These are phyloP conservation scores for Armadillidium nasatum DNA, from an alignment of 1,140 invertebrate species.

Conservation along the genomic window DNA sequence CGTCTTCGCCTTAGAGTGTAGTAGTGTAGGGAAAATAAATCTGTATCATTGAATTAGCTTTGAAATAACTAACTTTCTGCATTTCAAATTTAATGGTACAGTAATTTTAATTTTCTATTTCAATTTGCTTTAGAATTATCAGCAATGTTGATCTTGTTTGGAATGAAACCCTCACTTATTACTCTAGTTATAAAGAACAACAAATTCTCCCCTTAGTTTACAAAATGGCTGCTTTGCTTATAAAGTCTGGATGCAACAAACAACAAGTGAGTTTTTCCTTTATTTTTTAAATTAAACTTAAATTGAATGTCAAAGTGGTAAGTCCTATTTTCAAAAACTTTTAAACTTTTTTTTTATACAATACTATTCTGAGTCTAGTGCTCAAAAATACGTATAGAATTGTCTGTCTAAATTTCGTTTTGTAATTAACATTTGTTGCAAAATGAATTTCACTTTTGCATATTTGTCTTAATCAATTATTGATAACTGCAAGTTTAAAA, in stretches of 20 bases:
- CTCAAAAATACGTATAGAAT: too few relatives aligned
- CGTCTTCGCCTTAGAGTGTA: too few relatives aligned
- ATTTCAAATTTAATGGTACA: neutral
- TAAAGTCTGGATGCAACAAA: constrained; percentile 44
- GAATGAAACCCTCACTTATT: constrained; percentile 52
- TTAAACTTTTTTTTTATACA: too few relatives aligned
- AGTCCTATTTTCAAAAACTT: too few relatives aligned
- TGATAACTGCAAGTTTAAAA: too few relatives aligned
- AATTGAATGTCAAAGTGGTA: too few relatives aligned
- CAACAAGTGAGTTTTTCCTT: constrained; percentile 27
- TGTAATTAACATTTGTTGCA: too few relatives aligned
- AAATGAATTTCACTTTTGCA: too few relatives aligned
- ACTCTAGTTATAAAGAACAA: constrained; percentile 53
- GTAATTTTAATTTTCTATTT: neutral
- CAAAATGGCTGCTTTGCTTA: constrained; percentile 51
- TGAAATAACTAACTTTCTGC: neutral
- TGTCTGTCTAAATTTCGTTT: too few relatives aligned
- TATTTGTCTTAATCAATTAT: too few relatives aligned
- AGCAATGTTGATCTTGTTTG: constrained; percentile 47
- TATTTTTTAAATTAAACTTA: too few relatives aligned
- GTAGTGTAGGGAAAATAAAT: neutral
- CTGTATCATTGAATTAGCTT: neutral
- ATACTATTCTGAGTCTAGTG: too few relatives aligned
- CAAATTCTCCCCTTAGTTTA: constrained; percentile 50
- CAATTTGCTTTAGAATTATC: constrained; percentile 4